Evolutionary conservation across 2,113 vertebrate species (phyloP), one percentile per base, ranked within the genome.

Genomic region (Marmota flaviventris): DNA sequence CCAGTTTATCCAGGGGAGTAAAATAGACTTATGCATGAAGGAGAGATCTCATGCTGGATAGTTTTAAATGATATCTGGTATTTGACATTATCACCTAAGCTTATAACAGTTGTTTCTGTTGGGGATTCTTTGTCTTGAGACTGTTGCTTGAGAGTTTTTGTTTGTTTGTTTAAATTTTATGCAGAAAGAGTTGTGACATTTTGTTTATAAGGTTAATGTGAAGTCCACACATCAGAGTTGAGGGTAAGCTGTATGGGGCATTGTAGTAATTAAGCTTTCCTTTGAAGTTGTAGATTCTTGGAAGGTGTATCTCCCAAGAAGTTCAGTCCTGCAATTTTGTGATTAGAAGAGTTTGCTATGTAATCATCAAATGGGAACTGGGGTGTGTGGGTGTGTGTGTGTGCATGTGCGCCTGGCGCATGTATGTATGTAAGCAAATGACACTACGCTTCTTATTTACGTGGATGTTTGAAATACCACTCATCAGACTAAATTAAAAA

Each of bases 301-400:
- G 65, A 98, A 61, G 91, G 61, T 72, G 20, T 69, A 89, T 73
- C 37, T 91, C 93, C 85, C 69, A 94, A 95, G 93, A 63, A 96
- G 69, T 88, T 89, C 76, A 92, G 58, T 73, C 85, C 75, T 94
- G 58, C 42, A 90, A 85, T 95, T 70, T 97, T 92, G 69, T 97
- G 92, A 91, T 97, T 97, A 67, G 16, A 90, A 81, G 81, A 96
- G 29, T 95, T 97, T 94, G 42, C 83, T 97, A 89, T 97, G 48
- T 95, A 97, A 37, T 95, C 96, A 96, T 93, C 63, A 92, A 70
- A 86, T 12, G 85, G 34, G 29, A 90, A 78, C 56, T 51, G 37
- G 3, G 61, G 32, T 94, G 1, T 93, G 69, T 53, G 37, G 18
- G 91, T 53, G 81, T 85, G 58, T 77, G 69, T 53, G 37, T 25